Base-by-base conservation (phyloP, 2,888 invertebrate genomes). In the Pheosia tremula region DNA sequence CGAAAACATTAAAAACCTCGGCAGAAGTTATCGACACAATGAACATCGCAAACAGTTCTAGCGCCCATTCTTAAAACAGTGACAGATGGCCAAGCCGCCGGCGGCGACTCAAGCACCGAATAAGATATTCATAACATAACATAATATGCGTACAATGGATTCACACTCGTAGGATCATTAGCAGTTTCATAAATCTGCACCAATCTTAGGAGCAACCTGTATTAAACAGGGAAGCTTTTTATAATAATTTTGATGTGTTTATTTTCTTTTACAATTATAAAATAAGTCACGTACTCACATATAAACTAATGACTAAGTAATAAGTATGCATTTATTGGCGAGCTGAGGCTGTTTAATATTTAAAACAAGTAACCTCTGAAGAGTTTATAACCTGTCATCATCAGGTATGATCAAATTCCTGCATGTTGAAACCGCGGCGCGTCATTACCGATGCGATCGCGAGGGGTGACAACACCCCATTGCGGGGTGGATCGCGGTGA, bases 21-120 rank as follows among this genome's bases (percentile, higher is more conserved):
- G 6, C 41, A 7, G 6, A 41, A 47, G 4, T 47, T 47, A 47
- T 47, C 4, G n/a, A n/a, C 5, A 47, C n/a, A n/a, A 9, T 0
- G 11, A 47, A 47, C 47, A 47, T 47, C 4, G n/a, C 9, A 47
- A n/a, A 47, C 4, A 8, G 9, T 9, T 43, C 47, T 47, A 47
- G n/a, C n/a, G 24, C 24, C 24, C 24, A 5, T 47, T 47, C 47
- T 47, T 47, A 47, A 47, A 82, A 81, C 71, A 71, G 70, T 85
- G 86, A 88, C 89, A 89, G 88, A 88, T 89, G 88, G 81, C 63
- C 43, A 50, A 57, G 84, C 85, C 84, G 71, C 63, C 71, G 84
- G 85, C 83, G 62, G 67, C 66, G 50, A 60, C 64, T 50, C 39
- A 57, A 47, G 47, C 65, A 64, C 66, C 64, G 79, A 81, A 77